phyloP scores from a whole-genome alignment of 2,113 vertebrate genomes.

The Varanus komodoensis region DNA sequence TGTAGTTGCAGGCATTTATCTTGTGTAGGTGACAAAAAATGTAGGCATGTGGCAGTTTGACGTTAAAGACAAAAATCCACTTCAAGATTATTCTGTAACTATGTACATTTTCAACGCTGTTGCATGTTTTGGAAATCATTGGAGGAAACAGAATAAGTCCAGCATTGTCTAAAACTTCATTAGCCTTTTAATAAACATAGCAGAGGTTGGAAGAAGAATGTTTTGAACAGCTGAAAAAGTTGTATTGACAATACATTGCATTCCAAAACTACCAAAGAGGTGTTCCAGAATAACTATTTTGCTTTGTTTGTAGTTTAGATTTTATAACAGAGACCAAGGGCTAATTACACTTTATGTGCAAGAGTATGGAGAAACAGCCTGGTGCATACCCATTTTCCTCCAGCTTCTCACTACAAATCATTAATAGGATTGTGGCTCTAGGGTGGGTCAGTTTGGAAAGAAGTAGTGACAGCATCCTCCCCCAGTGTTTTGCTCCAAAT shows the following conservation, averaged over 20 bases:
- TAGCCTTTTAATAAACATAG: constrained; percentile 46
- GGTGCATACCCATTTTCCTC: too few species aligned
- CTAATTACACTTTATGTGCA: neutral
- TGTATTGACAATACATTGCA: constrained; percentile 50
- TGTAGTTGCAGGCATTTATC: constrained; percentile 70
- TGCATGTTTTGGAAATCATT: constrained; percentile 62
- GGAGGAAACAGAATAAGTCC: constrained; percentile 56
- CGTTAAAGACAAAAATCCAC: constrained; percentile 58
- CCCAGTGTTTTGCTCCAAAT: neutral
- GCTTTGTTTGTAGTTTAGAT: neutral
- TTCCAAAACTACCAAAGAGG: constrained; percentile 57
- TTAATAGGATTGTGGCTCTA: neutral
- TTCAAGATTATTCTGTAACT: constrained; percentile 68
- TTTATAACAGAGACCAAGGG: neutral
- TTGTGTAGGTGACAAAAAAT: constrained; percentile 76
- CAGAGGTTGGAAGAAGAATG: constrained; percentile 67
- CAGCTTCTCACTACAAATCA: neutral
- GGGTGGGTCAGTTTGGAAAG: neutral
- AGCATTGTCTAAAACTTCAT: constrained; percentile 62
- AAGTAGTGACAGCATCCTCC: neutral
- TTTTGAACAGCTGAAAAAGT: constrained; percentile 45
- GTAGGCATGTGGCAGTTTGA: constrained; percentile 69
- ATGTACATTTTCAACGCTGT: constrained; percentile 70
- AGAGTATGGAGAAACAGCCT: neutral
- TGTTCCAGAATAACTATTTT: constrained; percentile 28